Percentiles rank a stretch among this genome's conserved stretches.
Conservation (phyloP, 2,113 vertebrate genomes). For the Todiramphus saurophagus region DNA sequence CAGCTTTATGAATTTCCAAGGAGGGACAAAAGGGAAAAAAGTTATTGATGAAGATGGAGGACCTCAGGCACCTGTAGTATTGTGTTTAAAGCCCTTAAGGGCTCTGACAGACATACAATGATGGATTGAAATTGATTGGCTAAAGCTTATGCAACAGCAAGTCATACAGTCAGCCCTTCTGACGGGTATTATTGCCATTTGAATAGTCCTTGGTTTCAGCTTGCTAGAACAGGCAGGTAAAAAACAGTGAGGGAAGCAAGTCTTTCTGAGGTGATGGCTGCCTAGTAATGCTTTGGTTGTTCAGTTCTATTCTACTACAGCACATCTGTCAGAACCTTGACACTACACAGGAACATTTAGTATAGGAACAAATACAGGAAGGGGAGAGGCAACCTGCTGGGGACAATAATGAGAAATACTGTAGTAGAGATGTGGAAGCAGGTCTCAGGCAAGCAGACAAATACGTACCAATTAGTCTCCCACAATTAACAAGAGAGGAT, state of each 20-base stretch:
- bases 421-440: slow-evolving; percentile 22
- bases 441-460: slow-evolving; percentile 36
- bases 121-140: background rate
- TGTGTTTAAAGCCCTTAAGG: background rate
- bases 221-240: background rate
- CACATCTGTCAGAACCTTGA: background rate
- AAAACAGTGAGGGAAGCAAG: background rate
- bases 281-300: background rate
- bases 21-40: background rate
- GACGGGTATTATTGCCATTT: background rate
- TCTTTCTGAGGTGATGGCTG: background rate
- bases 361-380: slow-evolving; percentile 48
- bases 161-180: background rate
- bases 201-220: background rate
- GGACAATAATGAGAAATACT: slow-evolving; percentile 55
- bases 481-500: slow-evolving; percentile 20
- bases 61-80: background rate
- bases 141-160: background rate
- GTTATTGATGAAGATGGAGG: background rate
- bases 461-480: slow-evolving; percentile 34
- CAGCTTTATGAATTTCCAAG: background rate
- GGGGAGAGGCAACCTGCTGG: slow-evolving; percentile 35
- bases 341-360: background rate
- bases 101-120: background rate
- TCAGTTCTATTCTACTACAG: background rate